These are phyloP conservation scores for Limnephilus rhombicus DNA, from an alignment of 2,888 invertebrate species.

Conservation along the genomic window DNA sequence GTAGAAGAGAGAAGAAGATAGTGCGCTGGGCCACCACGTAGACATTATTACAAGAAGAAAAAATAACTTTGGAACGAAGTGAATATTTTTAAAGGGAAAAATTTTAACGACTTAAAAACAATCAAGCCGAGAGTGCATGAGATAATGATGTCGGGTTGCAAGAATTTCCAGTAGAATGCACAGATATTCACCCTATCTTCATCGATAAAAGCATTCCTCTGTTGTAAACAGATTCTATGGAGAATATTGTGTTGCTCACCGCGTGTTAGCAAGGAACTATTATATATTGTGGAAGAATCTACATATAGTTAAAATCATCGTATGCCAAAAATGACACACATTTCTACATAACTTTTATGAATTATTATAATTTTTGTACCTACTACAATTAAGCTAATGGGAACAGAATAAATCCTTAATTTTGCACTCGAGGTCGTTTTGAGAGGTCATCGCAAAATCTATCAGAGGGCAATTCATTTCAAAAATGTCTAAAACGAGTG, in stretches of 20 bases:
- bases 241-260: background rate
- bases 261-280: background rate
- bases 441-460: background rate
- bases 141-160: background rate
- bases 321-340: background rate
- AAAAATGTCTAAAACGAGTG: background rate
- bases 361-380: background rate
- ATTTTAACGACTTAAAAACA: background rate
- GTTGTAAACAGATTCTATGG: background rate
- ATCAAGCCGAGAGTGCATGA: background rate
- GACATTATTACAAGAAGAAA: too few species aligned
- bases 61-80: background rate
- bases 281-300: background rate
- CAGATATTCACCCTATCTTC: background rate
- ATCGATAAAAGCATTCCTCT: conserved; percentile 30
- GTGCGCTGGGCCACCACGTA: background rate
- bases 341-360: background rate
- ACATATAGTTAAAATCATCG: background rate
- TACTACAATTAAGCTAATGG: background rate
- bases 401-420: too few species aligned
- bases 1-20: background rate
- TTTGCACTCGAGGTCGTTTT: too few species aligned
- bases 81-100: background rate
- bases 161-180: background rate
- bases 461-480: background rate